Evolutionary conservation across 2,113 vertebrate genomes (phyloP).

Genomic region (Cromileptes altivelis): DNA sequence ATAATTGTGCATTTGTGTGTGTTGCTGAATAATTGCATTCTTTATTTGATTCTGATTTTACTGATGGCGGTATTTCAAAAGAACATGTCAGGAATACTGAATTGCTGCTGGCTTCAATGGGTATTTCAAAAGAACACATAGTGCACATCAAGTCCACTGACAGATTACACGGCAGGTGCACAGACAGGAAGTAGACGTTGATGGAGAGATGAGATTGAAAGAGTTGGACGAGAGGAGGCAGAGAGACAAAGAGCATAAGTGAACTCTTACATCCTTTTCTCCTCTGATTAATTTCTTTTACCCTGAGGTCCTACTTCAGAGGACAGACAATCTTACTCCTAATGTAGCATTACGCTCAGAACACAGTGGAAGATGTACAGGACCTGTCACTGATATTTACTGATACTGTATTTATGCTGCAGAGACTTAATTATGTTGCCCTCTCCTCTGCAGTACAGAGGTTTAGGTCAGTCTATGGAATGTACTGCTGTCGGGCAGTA

Average conservation of each 20-base stretch:
- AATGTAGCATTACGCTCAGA: neutral
- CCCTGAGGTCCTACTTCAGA: neutral
- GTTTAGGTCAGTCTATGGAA: neutral
- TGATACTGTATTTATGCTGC: constrained; percentile 11
- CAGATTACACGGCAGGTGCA: neutral
- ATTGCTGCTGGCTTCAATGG: neutral
- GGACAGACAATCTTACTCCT: neutral
- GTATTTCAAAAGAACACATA: neutral
- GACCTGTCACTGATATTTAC: neutral
- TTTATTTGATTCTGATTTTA: neutral
- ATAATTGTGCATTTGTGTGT: neutral
- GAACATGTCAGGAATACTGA: neutral
- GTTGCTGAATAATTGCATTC: neutral
- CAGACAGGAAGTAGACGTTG: neutral
- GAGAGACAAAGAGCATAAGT: constrained; percentile 4
- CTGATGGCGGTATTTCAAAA: neutral
- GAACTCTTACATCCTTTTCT: constrained; percentile 1
- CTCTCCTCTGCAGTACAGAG: neutral
- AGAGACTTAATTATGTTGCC: constrained; percentile 9
- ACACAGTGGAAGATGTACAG: neutral
- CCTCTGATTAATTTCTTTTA: constrained; percentile 20
- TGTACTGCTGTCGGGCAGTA: neutral
- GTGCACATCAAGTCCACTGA: neutral
- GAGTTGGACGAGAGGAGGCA: neutral
- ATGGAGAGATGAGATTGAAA: constrained; percentile 15